Evolutionary conservation across 2,113 vertebrate species (phyloP).

Genomic region (human (Homo sapiens)): GRCh38 chr17:71961001-71961500

Average conservation of each 20-base stretch:
- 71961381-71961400: no score
- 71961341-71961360: no score
- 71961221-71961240: neutral
- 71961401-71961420: no score
- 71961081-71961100: neutral
- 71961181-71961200: accelerated
- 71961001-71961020: neutral
- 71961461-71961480: no score
- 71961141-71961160: neutral
- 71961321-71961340: neutral
- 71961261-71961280: neutral
- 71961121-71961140: accelerated
- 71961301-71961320: neutral
- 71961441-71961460: no score
- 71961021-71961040: no score
- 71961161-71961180: accelerated
- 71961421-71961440: no score
- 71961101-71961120: neutral
- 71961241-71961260: neutral
- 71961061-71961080: neutral
- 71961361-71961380: no score
- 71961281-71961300: neutral
- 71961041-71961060: neutral
- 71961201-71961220: accelerated
- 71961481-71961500: no score